A percentile compares a stretch with the other conserved stretches of the same genome.
These are phyloP conservation scores for Gari tellinella DNA, from an alignment of 2,888 invertebrate species.

Conservation along the genomic window DNA sequence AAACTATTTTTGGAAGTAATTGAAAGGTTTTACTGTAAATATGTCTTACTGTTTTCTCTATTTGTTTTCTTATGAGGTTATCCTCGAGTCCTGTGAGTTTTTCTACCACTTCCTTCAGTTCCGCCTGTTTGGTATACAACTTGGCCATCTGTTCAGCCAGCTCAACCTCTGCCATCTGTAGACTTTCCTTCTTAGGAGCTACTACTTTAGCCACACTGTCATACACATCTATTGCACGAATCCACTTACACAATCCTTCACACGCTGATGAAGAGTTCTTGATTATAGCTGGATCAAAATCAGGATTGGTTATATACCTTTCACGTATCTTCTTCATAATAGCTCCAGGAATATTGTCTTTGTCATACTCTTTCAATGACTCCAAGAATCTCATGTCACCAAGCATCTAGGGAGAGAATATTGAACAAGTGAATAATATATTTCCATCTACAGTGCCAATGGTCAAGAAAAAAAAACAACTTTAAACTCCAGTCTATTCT, in stretches of 20 bases:
- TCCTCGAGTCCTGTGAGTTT: slow-evolving; percentile 80
- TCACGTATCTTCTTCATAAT: slow-evolving; percentile 82
- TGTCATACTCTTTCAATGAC: slow-evolving; percentile 83
- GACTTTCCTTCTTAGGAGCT: slow-evolving; percentile 81
- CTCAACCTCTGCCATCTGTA: slow-evolving; percentile 77
- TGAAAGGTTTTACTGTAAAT: too few relatives aligned
- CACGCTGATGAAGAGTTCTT: slow-evolving; percentile 84
- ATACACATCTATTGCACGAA: slow-evolving; percentile 83
- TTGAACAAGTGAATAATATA: too few relatives aligned
- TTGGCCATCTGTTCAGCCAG: slow-evolving; percentile 80
- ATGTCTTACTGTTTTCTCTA: slow-evolving; percentile 67
- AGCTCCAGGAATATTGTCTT: slow-evolving; percentile 81
- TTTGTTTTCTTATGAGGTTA: slow-evolving; percentile 79
- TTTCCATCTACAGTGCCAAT: too few relatives aligned
- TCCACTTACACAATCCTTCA: slow-evolving; percentile 84
- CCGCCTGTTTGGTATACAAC: slow-evolving; percentile 79
- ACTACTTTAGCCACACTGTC: slow-evolving; percentile 84
- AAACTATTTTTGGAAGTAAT: too few relatives aligned
- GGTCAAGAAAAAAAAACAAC: too few relatives aligned
- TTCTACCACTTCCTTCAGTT: slow-evolving; percentile 80
- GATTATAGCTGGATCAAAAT: slow-evolving; percentile 82
- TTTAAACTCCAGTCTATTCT: too few relatives aligned
- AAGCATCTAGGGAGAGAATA: slow-evolving; percentile 75
- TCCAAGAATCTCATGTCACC: slow-evolving; percentile 83
- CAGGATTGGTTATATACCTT: slow-evolving; percentile 81